Percentiles rank a stretch among this genome's conserved stretches.
These are phyloP conservation scores for Gallinago media DNA, from an alignment of 2,113 vertebrate species.

Conservation along the genomic window DNA sequence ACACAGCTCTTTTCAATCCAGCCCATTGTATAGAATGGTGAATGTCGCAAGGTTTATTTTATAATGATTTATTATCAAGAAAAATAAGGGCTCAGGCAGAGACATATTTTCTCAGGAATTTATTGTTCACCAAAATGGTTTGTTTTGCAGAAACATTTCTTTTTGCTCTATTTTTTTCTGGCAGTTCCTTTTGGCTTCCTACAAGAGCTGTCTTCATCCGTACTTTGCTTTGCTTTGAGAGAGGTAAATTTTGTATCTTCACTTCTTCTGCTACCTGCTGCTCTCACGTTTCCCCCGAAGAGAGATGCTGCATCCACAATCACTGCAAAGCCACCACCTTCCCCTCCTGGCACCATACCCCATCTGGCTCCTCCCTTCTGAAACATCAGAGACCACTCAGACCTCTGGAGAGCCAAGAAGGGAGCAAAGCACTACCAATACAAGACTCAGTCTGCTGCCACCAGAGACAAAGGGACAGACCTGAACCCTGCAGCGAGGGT, in stretches of 20 bases:
- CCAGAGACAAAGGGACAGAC: not conserved
- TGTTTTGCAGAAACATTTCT: conserved; percentile 62
- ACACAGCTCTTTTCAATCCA: conserved; percentile 46
- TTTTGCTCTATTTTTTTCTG: not conserved
- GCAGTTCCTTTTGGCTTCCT: conserved; percentile 2
- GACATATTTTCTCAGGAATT: conserved; percentile 49
- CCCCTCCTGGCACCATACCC: not conserved
- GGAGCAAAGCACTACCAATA: not conserved
- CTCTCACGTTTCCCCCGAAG: not conserved
- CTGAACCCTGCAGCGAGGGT: not conserved
- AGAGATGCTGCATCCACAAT: not conserved
- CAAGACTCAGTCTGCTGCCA: not conserved
- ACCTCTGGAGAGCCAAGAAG: not conserved
- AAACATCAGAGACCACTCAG: not conserved
- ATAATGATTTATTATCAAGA: conserved; percentile 56
- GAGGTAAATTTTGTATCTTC: not conserved
- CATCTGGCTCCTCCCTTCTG: not conserved
- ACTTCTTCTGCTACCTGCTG: not conserved
- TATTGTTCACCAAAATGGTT: conserved; percentile 58
- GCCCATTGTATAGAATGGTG: not conserved
- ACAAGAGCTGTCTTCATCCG: not conserved
- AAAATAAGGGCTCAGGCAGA: conserved; percentile 55
- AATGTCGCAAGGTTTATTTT: conserved; percentile 28
- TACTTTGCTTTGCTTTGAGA: not conserved
- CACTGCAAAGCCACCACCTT: not conserved